Percentiles rank a stretch among this genome's conserved stretches.
Conservation (phyloP, 2,113 vertebrate genomes). For the Anguilla rostrata region DNA sequence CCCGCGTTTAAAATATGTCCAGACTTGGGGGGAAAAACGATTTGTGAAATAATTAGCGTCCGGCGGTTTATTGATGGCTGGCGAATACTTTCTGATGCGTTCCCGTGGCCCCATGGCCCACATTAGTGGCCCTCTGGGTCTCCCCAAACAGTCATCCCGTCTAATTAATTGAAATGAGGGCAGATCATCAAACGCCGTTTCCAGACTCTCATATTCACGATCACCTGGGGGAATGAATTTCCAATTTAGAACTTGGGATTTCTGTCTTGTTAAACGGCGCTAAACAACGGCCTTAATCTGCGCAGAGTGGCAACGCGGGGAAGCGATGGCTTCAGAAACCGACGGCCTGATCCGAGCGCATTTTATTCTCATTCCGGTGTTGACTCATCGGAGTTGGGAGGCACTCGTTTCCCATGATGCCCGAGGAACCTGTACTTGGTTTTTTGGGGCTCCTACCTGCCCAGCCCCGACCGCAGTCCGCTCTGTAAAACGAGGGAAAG, state of each 20-base stretch:
- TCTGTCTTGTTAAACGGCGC: slow-evolving; percentile 68
- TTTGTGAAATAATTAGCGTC: slow-evolving; percentile 76
- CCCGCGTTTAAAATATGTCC: slow-evolving; percentile 73
- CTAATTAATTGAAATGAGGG: slow-evolving; percentile 84
- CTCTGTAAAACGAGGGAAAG: slow-evolving; percentile 25
- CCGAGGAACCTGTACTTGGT: slow-evolving; percentile 45
- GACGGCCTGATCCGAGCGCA: slow-evolving; percentile 58
- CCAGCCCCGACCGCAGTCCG: slow-evolving; percentile 34
- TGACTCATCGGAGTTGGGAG: slow-evolving; percentile 59
- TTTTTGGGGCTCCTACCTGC: slow-evolving; percentile 41
- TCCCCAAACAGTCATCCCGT: slow-evolving; percentile 74
- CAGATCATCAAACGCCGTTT: slow-evolving; percentile 80
- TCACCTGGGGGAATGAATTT: slow-evolving; percentile 78
- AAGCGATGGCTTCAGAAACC: slow-evolving; percentile 58
- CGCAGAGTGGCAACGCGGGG: slow-evolving; percentile 59
- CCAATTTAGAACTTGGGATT: slow-evolving; percentile 80
- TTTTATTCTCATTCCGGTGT: slow-evolving; percentile 61
- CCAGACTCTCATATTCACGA: slow-evolving; percentile 77
- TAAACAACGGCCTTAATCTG: slow-evolving; percentile 71
- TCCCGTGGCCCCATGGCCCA: slow-evolving; percentile 67
- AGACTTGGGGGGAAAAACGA: slow-evolving; percentile 71
- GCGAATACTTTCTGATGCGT: slow-evolving; percentile 71
- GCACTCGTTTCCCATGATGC: slow-evolving; percentile 39
- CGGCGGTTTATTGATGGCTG: slow-evolving; percentile 79
- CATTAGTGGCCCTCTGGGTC: slow-evolving; percentile 69